Base-by-base conservation (phyloP, 2,797 vertebrate genomes). In the Falco peregrinus region DNA sequence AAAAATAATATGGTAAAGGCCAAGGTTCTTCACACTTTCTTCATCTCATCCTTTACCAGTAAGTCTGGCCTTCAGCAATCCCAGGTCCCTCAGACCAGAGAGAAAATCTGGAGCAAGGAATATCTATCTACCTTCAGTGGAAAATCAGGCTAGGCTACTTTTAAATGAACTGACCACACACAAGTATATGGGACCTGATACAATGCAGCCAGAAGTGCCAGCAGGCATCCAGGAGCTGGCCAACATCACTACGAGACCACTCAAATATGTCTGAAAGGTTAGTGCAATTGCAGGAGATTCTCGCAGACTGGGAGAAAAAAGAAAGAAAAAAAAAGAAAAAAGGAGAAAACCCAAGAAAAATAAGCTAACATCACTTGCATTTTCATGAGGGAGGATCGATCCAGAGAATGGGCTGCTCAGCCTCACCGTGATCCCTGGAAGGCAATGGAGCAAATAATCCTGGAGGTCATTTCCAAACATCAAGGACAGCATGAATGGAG, bases 101-200 rank as follows among this genome's bases (percentile, higher is more conserved):
- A 13, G 2, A 5, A 59, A 54, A 10, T 11, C 11, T 43, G 45
- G 25, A 60, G 47, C 65, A 43, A 28, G 29, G 35, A 82, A 41
- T 41, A 41, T 41, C 41, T 12, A 60, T 9, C 1, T 20, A 28
- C 45, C 24, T 28, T 50, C 45, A 60, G 29, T 13, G 12, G 35
- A 50, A 41, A 7, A 41, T 50, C 18, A 60, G 35, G 35, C 15
- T 41, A 59, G 24, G 65, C 45, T 50, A 59, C 19, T 60, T 41
- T 26, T 39, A 54, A 70, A 53, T 47, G 7, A 54, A 54, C 4
- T 16, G 11, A n/a, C 54, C 11, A 9, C 1, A 11, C 11, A 20
- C 24, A 31, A 8, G 7, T 5, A 13, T 2, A 28, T 0, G 1
- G 9, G 10, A 24, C 24, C 41, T 6, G 8, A 50, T 0, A 18